These are phyloP conservation scores for Malurus elegans DNA, from an alignment of 2,113 vertebrate genomes.

Conservation along the genomic window DNA sequence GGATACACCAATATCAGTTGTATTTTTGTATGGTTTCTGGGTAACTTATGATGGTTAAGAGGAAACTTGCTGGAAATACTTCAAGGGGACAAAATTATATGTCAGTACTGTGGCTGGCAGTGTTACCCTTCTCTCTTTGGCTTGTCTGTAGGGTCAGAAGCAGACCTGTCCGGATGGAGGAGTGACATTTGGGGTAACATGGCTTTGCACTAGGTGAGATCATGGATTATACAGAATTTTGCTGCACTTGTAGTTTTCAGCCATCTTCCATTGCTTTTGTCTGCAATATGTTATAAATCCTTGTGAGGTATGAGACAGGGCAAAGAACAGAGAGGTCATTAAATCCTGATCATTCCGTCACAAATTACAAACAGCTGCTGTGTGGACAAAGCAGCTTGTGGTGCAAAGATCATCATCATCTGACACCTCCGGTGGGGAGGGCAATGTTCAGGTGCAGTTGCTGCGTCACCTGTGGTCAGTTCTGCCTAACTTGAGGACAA, in stretches of 20 bases:
- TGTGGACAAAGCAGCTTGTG: background rate
- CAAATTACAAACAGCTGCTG: background rate
- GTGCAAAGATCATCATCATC: background rate
- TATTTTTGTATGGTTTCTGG: background rate
- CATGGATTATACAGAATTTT: background rate
- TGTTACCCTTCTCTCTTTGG: accelerated
- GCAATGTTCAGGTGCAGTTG: background rate
- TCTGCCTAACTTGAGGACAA: background rate
- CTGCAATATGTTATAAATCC: background rate
- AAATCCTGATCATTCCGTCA: background rate
- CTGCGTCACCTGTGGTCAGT: accelerated
- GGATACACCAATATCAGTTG: background rate
- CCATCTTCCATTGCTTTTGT: background rate
- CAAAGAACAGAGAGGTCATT: background rate
- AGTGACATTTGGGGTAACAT: background rate
- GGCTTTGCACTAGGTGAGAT: background rate
- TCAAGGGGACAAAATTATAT: background rate
- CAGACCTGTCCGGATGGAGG: background rate
- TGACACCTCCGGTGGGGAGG: background rate
- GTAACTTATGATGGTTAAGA: background rate
- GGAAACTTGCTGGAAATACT: background rate
- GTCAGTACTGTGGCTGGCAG: background rate
- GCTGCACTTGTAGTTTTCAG: background rate
- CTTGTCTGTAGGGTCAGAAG: background rate
- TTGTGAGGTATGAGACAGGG: background rate